Evolutionary conservation across 2,113 vertebrate genomes (phyloP).

Genomic region (Pseudorectes ferrugineus): DNA sequence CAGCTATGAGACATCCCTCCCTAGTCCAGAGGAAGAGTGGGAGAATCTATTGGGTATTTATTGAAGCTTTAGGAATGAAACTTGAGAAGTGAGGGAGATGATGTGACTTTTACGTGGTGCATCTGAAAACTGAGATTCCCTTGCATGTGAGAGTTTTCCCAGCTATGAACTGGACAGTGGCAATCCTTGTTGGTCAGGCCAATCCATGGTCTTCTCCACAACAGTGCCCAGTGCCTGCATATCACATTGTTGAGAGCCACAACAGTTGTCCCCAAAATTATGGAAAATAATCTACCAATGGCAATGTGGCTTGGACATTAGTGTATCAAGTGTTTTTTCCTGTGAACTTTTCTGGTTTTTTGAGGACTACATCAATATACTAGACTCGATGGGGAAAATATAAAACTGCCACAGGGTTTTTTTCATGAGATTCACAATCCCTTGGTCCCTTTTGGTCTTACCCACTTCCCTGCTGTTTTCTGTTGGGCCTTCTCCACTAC

Average conservation of each 20-base stretch:
- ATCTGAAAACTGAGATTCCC: background rate
- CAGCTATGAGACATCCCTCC: background rate
- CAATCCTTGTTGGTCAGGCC: background rate
- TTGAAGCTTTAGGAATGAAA: background rate
- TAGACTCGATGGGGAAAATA: fast-evolving
- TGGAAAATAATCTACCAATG: background rate
- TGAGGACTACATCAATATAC: background rate
- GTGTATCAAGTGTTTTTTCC: background rate
- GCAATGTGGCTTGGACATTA: background rate
- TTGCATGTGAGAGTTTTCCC: background rate
- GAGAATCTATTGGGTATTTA: background rate
- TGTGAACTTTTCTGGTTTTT: fast-evolving
- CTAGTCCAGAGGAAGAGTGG: background rate
- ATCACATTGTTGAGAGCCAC: background rate
- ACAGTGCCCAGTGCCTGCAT: background rate
- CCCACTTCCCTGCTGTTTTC: background rate
- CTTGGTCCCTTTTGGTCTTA: background rate
- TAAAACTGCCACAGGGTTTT: background rate
- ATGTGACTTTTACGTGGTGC: background rate
- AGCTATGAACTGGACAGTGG: background rate
- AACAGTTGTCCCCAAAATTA: background rate
- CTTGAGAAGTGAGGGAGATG: background rate
- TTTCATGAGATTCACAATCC: background rate
- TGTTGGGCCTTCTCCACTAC: background rate
- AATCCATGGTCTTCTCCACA: background rate